Percentiles rank a stretch among this genome's conserved stretches.
These are phyloP conservation scores for Stegodyphus dumicola DNA, from an alignment of 1,140 invertebrate species.

Conservation along the genomic window DNA sequence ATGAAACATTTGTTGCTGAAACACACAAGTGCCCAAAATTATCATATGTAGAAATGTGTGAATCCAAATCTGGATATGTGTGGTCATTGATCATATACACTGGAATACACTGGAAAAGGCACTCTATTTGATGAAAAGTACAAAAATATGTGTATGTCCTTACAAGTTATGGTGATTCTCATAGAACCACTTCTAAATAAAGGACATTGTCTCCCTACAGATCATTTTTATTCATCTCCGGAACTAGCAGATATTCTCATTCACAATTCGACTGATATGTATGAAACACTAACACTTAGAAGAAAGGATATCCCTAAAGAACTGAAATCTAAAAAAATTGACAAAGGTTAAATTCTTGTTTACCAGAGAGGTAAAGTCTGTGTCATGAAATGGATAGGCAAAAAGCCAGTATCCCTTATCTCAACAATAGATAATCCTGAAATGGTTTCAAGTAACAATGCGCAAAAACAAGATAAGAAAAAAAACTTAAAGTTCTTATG, in stretches of 20 bases:
- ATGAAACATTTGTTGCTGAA: not conserved
- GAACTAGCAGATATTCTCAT: slow-evolving; percentile 22
- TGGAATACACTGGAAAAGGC: not conserved
- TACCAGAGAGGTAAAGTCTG: slow-evolving; percentile 19
- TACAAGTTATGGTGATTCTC: slow-evolving; percentile 3
- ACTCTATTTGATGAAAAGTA: slow-evolving; percentile 6
- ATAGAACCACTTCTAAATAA: slow-evolving; percentile 10
- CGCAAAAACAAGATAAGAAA: not conserved
- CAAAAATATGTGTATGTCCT: not conserved
- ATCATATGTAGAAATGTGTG: not conserved
- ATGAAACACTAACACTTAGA: slow-evolving; percentile 6
- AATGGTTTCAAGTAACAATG: not conserved
- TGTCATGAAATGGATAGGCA: not conserved
- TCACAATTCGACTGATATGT: slow-evolving; percentile 3
- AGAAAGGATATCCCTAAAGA: not conserved
- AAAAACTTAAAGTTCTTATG: not conserved
- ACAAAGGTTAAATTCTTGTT: slow-evolving; percentile 6
- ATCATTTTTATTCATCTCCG: slow-evolving; percentile 12
- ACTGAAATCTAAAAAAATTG: not conserved
- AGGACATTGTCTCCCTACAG: slow-evolving; percentile 23
- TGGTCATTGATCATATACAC: not conserved
- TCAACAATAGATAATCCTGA: not conserved
- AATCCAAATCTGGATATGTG: not conserved
- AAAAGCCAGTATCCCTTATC: not conserved
- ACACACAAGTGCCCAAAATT: not conserved